A percentile compares a stretch with the other conserved stretches of the same genome.
Conservation (phyloP, 2,888 invertebrate genomes). For the Scaptomyza tumidula region DNA sequence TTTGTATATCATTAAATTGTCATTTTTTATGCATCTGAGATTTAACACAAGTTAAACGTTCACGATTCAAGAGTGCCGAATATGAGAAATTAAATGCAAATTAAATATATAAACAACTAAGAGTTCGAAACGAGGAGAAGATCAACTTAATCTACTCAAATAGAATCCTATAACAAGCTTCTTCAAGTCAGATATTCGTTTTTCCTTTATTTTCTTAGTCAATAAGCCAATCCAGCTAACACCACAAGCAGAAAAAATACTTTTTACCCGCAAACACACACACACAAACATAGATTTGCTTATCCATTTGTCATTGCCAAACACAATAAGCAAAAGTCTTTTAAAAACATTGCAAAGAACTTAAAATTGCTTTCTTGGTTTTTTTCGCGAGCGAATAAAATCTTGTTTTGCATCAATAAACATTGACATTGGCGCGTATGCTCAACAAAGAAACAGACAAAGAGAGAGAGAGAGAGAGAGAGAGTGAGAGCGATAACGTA, state of each 20-base stretch:
- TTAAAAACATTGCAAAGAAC: conserved; percentile 20
- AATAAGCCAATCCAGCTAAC: conserved; percentile 7
- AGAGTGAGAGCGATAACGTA: background rate
- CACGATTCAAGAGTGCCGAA: background rate
- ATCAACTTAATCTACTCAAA: background rate
- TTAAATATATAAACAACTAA: background rate
- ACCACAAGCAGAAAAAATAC: conserved; percentile 9
- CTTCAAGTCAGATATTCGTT: background rate
- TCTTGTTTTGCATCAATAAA: conserved; percentile 77
- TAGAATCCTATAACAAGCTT: conserved; percentile 1
- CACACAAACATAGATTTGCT: conserved; percentile 11
- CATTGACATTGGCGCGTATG: conserved; percentile 66
- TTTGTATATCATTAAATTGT: conserved; percentile 23
- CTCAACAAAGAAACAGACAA: background rate
- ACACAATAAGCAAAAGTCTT: conserved; percentile 6
- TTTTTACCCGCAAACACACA: conserved; percentile 17
- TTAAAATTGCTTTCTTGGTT: conserved; percentile 40
- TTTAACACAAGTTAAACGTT: background rate
- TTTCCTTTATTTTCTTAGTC: conserved; percentile 1
- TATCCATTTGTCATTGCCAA: conserved; percentile 40
- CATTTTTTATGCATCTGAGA: background rate
- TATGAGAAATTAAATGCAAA: background rate
- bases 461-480: background rate
- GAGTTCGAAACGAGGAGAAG: background rate
- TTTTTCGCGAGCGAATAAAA: conserved; percentile 50